A percentile compares a stretch with the other conserved stretches of the same genome.
Conservation (phyloP, 2,888 invertebrate species). For the Resseliella maxima region DNA sequence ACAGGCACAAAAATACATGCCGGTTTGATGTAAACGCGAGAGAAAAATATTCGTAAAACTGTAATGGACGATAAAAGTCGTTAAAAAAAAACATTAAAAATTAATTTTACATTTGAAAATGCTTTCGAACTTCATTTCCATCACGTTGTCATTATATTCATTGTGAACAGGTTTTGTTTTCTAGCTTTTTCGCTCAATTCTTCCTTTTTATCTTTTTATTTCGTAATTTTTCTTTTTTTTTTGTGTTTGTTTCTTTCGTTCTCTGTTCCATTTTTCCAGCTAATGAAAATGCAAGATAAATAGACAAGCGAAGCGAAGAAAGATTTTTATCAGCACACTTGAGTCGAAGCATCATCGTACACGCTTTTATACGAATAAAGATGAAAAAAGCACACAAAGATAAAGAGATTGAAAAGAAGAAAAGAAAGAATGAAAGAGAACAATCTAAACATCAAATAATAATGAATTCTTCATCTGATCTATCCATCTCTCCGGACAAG, state of each 20-base stretch:
- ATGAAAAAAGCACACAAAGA: neutral
- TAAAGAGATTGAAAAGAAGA: neutral
- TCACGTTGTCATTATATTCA: neutral
- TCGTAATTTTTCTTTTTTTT: neutral
- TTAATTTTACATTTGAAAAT: neutral
- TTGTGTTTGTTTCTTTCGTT: neutral
- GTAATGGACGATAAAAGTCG: conserved; percentile 17
- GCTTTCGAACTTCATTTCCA: neutral
- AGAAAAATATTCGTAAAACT: neutral
- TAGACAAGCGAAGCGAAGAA: conserved; percentile 15
- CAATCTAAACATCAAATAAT: conserved; percentile 6
- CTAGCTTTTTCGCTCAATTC: neutral
- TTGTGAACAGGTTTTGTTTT: neutral
- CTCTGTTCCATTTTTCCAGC: neutral
- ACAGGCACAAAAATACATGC: neutral
- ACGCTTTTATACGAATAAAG: neutral
- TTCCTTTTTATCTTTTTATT: too few relatives aligned
- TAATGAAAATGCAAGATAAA: conserved; percentile 25
- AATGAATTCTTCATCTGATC: neutral
- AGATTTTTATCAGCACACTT: conserved; percentile 27
- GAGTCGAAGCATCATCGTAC: neutral
- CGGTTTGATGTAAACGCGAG: neutral
- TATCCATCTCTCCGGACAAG: neutral
- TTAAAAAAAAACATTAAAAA: conserved; percentile 25
- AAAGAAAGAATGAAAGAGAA: too few relatives aligned